Evolutionary conservation across 2,113 vertebrate genomes (phyloP), one percentile per base, ranked within the genome.

Genomic region (Callaeas wilsoni): DNA sequence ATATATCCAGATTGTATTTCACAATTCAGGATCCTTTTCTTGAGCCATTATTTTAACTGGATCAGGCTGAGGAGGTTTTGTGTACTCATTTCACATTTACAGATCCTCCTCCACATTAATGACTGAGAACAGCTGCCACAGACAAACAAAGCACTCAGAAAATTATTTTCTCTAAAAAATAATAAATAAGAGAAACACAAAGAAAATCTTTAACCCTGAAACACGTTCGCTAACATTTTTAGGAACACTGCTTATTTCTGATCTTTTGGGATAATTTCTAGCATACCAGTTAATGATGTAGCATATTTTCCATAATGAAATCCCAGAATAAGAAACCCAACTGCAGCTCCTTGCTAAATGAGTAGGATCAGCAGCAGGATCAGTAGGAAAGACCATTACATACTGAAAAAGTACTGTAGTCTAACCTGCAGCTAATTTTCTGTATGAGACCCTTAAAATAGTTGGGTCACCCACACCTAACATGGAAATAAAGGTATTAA

Each of bases 21-120:
- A 78, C 42, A 84, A 42, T 62, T 74, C 39, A 37, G 16, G 42
- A 65, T 42, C 9, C 39, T 77, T 68, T 74, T 73, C 85, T 81
- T 90, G 39, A 56, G 12, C 71, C 85, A 70, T 63, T 83, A 47
- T n/a, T 80, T 90, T 80, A 79, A 84, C 71, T 41, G 60, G 47
- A 79, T 35, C 50, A 78, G 44, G 56, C 50, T 81, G 50, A 94
- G 67, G 85, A 1, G 4, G 60, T 74, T 87, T 93, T 92, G 55
- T 77, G 23, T 46, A 88, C 29, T 81, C 52, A 49, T 81, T 86
- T 92, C 64, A 70, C 71, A 81, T 88, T 74, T 84, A 84, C 83
- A 88, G 68, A 83, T 93, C 92, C 64, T 95, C 42, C 67, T 93
- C 87, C 75, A 93, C 53, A 80, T 32, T 52, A 94, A 91, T 20